phyloP scores from a whole-genome alignment of 2,113 vertebrate genomes.

The Malurus elegans region DNA sequence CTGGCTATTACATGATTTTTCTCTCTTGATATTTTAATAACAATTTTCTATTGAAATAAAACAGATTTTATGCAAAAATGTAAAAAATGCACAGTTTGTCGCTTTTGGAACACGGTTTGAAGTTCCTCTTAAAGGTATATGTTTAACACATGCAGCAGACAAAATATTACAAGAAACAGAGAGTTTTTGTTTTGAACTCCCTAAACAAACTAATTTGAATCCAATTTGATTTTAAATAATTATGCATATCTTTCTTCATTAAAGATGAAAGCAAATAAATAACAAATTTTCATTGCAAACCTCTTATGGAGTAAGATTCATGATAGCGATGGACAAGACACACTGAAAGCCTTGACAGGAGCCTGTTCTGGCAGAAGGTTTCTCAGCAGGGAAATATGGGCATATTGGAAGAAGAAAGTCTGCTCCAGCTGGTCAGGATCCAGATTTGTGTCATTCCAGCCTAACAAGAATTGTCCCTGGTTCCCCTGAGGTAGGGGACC shows the following conservation, averaged over 20 bases:
- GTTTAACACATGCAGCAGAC: background rate
- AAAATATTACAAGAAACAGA: background rate
- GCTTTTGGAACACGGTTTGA: background rate
- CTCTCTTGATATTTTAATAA: background rate
- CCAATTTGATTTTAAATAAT: background rate
- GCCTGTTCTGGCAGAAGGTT: background rate
- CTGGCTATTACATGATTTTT: background rate
- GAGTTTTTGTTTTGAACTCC: background rate
- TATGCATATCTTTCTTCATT: background rate
- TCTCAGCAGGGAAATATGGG: constrained; percentile 5
- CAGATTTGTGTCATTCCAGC: background rate
- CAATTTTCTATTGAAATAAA: background rate
- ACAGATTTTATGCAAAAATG: background rate
- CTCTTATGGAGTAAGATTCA: background rate
- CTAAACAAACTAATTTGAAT: background rate
- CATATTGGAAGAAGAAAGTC: background rate
- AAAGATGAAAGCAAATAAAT: background rate
- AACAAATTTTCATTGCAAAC: background rate
- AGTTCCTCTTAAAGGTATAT: background rate
- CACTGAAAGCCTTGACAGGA: background rate
- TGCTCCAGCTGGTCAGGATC: background rate
- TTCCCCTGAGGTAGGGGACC: background rate
- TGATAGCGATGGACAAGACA: background rate
- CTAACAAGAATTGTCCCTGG: background rate
- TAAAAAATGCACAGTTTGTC: background rate